Evolutionary conservation across 2,888 invertebrate species (phyloP).

Genomic region (Acronicta aceris): DNA sequence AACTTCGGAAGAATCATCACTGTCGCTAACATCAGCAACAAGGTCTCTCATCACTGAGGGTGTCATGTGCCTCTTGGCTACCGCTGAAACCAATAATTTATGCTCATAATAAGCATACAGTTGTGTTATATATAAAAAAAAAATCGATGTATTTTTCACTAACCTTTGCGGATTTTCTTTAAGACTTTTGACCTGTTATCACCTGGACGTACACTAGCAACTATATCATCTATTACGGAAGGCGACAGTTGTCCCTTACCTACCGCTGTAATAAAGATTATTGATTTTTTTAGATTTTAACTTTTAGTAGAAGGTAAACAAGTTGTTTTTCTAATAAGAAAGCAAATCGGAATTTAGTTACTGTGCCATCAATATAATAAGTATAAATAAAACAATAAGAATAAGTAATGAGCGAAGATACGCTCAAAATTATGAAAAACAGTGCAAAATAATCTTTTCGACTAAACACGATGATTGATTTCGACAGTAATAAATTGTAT

Average conservation of each 20-base stretch:
- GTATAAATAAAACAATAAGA: too few species aligned
- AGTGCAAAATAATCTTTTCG: too few species aligned
- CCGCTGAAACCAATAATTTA: conserved; percentile 15
- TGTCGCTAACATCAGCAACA: conserved; percentile 13
- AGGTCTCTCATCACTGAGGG: conserved; percentile 22
- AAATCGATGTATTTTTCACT: not conserved
- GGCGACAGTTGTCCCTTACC: conserved; percentile 22
- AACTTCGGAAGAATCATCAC: conserved; percentile 29
- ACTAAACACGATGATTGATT: too few species aligned
- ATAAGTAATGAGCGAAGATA: too few species aligned
- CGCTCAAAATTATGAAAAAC: too few species aligned
- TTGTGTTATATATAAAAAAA: too few species aligned
- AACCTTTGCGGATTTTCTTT: conserved; percentile 34
- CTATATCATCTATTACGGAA: conserved; percentile 27
- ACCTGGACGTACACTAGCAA: conserved; percentile 1
- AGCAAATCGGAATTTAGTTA: too few species aligned
- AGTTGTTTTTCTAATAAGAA: too few species aligned
- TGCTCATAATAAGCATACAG: not conserved
- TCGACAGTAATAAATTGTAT: too few species aligned
- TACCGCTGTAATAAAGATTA: conserved; percentile 16
- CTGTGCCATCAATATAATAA: too few species aligned
- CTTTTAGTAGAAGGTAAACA: too few species aligned
- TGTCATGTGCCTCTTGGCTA: conserved; percentile 31
- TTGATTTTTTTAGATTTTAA: too few species aligned
- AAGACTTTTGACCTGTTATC: conserved; percentile 25